Evolutionary conservation across 2,797 vertebrate species (phyloP).

Genomic region (Stomatorhinus walkeri): DNA sequence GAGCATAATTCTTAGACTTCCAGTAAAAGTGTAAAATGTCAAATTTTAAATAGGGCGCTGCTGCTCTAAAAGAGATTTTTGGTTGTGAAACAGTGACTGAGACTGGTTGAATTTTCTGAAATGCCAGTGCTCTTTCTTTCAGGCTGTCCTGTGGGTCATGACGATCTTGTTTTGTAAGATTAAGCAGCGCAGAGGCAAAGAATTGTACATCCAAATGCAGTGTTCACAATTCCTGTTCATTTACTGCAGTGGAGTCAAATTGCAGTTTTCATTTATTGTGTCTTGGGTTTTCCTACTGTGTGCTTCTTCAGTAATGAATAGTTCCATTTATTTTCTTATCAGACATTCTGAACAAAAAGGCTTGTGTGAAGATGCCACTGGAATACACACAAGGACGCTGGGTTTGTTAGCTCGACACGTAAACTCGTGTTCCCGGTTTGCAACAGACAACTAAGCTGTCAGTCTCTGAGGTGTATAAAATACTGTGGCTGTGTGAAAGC

Average conservation of each 20-base stretch:
- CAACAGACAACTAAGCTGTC: not conserved
- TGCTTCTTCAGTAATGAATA: not conserved
- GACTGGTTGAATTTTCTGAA: not conserved
- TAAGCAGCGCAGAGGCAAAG: not conserved
- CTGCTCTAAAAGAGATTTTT: not conserved
- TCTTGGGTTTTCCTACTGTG: not conserved
- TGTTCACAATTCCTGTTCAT: not conserved
- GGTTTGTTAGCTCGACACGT: not conserved
- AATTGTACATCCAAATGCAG: not conserved
- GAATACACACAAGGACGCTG: not conserved
- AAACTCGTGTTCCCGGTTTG: not conserved
- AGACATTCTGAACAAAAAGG: not conserved
- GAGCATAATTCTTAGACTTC: not conserved
- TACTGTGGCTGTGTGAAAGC: not conserved
- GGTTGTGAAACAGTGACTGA: not conserved
- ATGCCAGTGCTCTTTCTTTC: not conserved
- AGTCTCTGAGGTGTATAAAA: not conserved
- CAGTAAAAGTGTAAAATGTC: not conserved
- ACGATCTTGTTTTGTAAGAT: not conserved
- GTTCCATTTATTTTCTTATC: constrained; percentile 3
- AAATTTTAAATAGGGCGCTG: not conserved
- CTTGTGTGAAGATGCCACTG: not conserved
- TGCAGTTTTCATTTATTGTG: not conserved
- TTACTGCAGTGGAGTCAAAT: not conserved
- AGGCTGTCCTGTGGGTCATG: not conserved